Percentiles rank a stretch among this genome's conserved stretches.
Conservation (phyloP, 2,797 vertebrate genomes). For the Aplochiton taeniatus region DNA sequence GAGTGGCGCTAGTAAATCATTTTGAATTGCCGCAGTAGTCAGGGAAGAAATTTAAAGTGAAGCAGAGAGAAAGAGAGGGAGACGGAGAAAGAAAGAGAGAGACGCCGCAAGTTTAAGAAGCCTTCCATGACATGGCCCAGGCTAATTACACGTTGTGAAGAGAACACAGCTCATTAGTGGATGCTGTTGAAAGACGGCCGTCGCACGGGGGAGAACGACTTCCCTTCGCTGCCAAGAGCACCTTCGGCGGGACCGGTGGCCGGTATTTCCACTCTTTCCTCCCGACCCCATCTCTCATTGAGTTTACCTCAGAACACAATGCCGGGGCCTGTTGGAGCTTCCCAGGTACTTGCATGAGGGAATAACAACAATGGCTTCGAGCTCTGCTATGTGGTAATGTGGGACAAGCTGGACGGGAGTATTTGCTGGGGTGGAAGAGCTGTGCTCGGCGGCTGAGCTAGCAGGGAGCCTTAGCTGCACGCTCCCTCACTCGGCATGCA, state of each 20-base stretch:
- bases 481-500: slow-evolving; percentile 24
- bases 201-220: slow-evolving; percentile 8
- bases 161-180: slow-evolving; percentile 47
- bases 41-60: neutral
- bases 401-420: slow-evolving; percentile 29
- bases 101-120: neutral
- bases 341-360: slow-evolving; percentile 24
- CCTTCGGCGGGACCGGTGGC: slow-evolving; percentile 23
- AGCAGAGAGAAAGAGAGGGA: neutral
- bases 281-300: neutral
- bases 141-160: slow-evolving; percentile 35
- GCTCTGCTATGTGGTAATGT: slow-evolving; percentile 19
- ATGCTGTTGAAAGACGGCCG: slow-evolving; percentile 48
- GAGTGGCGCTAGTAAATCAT: too few species aligned
- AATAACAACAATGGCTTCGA: slow-evolving; percentile 39
- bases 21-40: neutral
- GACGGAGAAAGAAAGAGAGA: neutral
- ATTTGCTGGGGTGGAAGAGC: neutral
- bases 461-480: slow-evolving; percentile 33
- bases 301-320: slow-evolving; percentile 26
- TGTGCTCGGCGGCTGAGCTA: slow-evolving; percentile 26
- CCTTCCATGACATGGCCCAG: slow-evolving; percentile 24
- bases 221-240: slow-evolving; percentile 22
- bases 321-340: slow-evolving; percentile 40
- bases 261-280: slow-evolving; percentile 11